Evolutionary conservation across 2,888 invertebrate genomes (phyloP).

Genomic region (Tipula vernalis): DNA sequence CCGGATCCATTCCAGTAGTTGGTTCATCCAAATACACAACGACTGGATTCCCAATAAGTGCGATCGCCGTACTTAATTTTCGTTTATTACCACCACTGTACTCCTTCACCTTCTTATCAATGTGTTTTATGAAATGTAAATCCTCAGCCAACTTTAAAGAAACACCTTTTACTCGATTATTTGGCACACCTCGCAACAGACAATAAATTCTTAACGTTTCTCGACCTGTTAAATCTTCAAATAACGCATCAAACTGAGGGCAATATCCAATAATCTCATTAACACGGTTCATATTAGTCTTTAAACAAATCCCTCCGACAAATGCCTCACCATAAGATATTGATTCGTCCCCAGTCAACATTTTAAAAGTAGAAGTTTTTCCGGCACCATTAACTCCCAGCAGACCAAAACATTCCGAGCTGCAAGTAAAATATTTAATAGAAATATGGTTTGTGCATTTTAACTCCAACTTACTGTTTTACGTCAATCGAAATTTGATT

Average conservation of each 20-base stretch:
- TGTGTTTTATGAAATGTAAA: constrained; percentile 47
- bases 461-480: constrained; percentile 23
- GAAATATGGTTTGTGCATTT: constrained; percentile 16
- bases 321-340: constrained; percentile 59
- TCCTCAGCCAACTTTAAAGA: constrained; percentile 37
- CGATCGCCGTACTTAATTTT: constrained; percentile 58
- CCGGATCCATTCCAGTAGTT: constrained; percentile 42
- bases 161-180: constrained; percentile 27
- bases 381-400: constrained; percentile 80
- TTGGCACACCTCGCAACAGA: constrained; percentile 46
- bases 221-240: constrained; percentile 55
- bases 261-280: constrained; percentile 56
- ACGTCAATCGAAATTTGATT: constrained; percentile 52
- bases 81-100: constrained; percentile 65
- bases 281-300: constrained; percentile 42
- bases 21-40: constrained; percentile 59
- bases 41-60: constrained; percentile 54
- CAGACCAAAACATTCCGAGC: constrained; percentile 69
- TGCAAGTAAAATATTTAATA: constrained; percentile 12
- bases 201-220: constrained; percentile 55
- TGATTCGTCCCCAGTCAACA: constrained; percentile 72
- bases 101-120: constrained; percentile 45
- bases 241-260: constrained; percentile 62
- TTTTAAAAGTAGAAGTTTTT: constrained; percentile 80
- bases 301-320: constrained; percentile 44